Conservation (phyloP, 1,140 invertebrate species). For the Sarcophaga peregrina region DNA sequence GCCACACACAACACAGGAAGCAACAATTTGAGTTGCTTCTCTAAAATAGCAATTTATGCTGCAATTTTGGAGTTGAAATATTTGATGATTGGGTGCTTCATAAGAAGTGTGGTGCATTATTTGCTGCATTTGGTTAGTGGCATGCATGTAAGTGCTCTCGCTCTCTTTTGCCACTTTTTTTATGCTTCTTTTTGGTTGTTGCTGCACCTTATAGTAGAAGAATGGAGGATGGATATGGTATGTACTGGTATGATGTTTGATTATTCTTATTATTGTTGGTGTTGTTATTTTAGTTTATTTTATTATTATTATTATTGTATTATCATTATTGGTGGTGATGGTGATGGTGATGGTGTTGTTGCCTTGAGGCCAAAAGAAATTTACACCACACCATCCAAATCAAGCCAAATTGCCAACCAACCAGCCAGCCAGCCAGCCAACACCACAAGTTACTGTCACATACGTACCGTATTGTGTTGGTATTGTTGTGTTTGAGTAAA, state of each 20-base stretch:
- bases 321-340: not conserved
- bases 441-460: constrained; percentile 10
- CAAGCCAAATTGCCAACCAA: not conserved
- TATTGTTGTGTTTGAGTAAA: too few relatives aligned
- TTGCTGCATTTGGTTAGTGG: too few relatives aligned
- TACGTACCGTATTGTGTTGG: constrained; percentile 1
- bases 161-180: too few relatives aligned
- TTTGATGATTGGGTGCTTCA: constrained; percentile 26
- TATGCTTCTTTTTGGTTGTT: too few relatives aligned
- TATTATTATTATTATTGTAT: not conserved
- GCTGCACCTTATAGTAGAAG: not conserved
- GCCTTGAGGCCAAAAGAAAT: constrained; percentile 36
- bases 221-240: not conserved
- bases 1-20: not conserved
- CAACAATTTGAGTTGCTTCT: not conserved
- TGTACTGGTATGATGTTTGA: too few relatives aligned
- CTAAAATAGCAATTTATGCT: constrained; percentile 28
- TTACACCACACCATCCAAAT: constrained; percentile 26
- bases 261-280: too few relatives aligned
- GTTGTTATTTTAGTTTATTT: too few relatives aligned
- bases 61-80: not conserved
- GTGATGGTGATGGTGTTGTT: too few relatives aligned
- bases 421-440: constrained; percentile 1
- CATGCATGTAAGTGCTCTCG: too few relatives aligned
- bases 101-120: too few relatives aligned